Conservation (phyloP, 1,140 invertebrate genomes). For the Drosophila ogumai region DNA sequence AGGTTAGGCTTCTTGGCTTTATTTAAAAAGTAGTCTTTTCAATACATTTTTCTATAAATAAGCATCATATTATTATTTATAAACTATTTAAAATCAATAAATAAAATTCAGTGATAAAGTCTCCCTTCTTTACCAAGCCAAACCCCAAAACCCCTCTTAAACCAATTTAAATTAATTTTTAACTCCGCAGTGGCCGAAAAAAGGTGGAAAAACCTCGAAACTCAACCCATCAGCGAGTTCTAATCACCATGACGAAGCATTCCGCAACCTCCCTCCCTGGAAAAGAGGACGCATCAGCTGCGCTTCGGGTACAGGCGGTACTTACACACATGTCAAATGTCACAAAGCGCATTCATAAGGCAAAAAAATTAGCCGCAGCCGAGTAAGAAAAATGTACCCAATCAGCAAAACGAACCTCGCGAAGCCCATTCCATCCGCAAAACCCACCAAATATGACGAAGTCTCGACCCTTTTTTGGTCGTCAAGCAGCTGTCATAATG, state of each 20-base stretch:
- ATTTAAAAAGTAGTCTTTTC: no score
- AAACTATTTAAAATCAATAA: not conserved
- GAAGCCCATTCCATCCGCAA: constrained; percentile 7
- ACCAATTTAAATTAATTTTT: constrained; percentile 59
- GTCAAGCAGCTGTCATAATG: constrained; percentile 82
- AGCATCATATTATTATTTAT: not conserved
- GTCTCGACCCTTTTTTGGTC: constrained; percentile 65
- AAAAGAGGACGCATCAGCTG: constrained; percentile 52
- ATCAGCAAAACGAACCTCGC: constrained; percentile 47
- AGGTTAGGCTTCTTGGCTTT: not conserved
- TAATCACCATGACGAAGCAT: constrained; percentile 71
- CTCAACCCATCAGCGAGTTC: not conserved
- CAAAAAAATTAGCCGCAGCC: constrained; percentile 56
- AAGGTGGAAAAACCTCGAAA: constrained; percentile 1
- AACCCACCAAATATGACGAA: constrained; percentile 25
- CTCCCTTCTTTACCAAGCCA: no score
- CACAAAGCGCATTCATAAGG: constrained; percentile 73
- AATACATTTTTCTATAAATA: not conserved
- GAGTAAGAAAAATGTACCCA: constrained; percentile 71
- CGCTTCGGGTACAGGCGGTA: constrained; percentile 27
- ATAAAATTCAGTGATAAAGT: no score
- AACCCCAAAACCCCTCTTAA: not conserved
- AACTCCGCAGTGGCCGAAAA: not conserved
- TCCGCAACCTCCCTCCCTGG: constrained; percentile 1
- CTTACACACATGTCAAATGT: constrained; percentile 71